phyloP scores from a whole-genome alignment of 2,888 invertebrate species.

The Caradrina clavipalpis region DNA sequence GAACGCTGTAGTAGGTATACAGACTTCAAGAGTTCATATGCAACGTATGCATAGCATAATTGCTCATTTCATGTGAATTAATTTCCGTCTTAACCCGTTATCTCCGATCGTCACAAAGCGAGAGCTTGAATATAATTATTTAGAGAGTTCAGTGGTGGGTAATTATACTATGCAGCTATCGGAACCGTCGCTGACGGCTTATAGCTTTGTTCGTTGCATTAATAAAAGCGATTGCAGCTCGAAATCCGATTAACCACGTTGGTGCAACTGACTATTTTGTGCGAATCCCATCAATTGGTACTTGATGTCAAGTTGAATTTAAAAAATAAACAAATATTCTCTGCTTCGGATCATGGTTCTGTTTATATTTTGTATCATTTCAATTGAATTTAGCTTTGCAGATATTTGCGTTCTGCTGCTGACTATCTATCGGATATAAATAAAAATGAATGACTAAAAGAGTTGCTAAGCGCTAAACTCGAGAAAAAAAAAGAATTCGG shows the following conservation, averaged over 20 bases:
- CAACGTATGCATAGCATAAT: no score
- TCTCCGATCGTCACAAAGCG: conserved; percentile 14
- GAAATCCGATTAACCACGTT: conserved; percentile 75
- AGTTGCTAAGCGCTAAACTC: no score
- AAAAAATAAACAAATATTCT: conserved; percentile 36
- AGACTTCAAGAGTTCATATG: no score
- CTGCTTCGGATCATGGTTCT: neutral
- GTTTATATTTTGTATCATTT: conserved; percentile 18
- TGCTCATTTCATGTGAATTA: neutral
- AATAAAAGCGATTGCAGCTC: conserved; percentile 73
- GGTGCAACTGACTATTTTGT: conserved; percentile 71
- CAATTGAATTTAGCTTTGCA: conserved; percentile 10
- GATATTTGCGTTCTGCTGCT: neutral
- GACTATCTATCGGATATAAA: neutral
- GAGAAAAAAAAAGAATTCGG: no score
- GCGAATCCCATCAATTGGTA: conserved; percentile 68
- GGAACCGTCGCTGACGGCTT: conserved; percentile 59
- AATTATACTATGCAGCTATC: conserved; percentile 58
- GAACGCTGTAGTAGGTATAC: no score
- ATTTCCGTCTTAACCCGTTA: conserved; percentile 6
- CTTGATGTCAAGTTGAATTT: conserved; percentile 60
- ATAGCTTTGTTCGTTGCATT: conserved; percentile 70
- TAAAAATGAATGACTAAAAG: no score
- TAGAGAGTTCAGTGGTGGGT: conserved; percentile 41
- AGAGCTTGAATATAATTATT: conserved; percentile 50